Base-by-base conservation (phyloP, 2,888 invertebrate species). In the Orchesellides sinensis region DNA sequence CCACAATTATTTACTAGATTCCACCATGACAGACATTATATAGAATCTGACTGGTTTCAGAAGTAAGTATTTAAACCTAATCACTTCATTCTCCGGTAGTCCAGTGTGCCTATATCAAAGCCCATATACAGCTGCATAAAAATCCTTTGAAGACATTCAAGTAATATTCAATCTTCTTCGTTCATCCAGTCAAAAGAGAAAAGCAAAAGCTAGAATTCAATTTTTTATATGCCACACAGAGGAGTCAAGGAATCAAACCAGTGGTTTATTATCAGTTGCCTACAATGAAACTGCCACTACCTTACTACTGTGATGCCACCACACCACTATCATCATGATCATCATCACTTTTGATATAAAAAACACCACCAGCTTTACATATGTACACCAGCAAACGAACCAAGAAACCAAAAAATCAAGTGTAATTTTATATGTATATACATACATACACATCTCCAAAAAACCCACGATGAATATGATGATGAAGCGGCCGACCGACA, bases 261-360 rank as follows among this genome's bases (percentile, higher is more conserved):
- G 65, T 66, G 68, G 77, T 68, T 77, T 77, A 65, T 65, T 66
- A 65, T 27, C 73, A 74, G 45, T 66, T 69, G 23, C 49, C 69
- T 78, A 59, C 69, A 78, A 27, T 23, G 49, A 69, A 78, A 78
- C 69, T 79, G 78, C 69, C 70, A 70, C 78, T 70, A 70, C 29
- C 78, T 52, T 70, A 59, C 69, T 63, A 70, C 66, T 40, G 12
- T 29, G n/a, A 49, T 49, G 52, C 78, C 63, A 79, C 61, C 27
- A 79, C 17, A 35, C 63, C 21, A 63, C 63, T 25, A 69, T 69
- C 21, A 79, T 77, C 23, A 45, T 47, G 49, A 69, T 63, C 61
- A 69, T 27, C 35, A 59, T 70, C n/a, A n/a, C n/a, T n/a, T n/a
- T n/a, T n/a, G 29, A 17, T 61, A 17, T 49, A 69, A 54, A 70